Base-by-base conservation (phyloP, 2,888 invertebrate species). In the Herminia tarsipennalis region DNA sequence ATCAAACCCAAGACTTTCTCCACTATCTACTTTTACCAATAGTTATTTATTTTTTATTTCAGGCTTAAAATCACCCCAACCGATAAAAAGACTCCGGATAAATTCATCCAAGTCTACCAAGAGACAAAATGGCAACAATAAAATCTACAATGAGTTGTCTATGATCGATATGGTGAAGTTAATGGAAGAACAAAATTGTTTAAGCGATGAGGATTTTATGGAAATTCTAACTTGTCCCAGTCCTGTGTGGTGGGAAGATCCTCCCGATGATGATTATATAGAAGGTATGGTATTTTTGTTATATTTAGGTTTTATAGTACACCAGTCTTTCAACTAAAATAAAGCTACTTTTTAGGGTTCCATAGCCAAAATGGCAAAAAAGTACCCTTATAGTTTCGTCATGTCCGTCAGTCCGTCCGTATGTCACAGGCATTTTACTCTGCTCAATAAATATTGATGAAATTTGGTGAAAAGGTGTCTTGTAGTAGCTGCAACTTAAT, bases 211-310 rank as follows among this genome's bases (percentile, higher is more conserved):
- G 3, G 88, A 87, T 27, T 57, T 87, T 1, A 69, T 87, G 76
- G 88, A 88, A 61, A 88, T 91, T 10, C 58, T 89, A 22, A 89
- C 88, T 0, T 89, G 89, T 8, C 86, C 88, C 0, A 91, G 90
- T 27, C 90, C 90, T 0, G 90, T 91, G 0, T 91, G 90, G 90
- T 90, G 90, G 90, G 90, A 91, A 37, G 82, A 83, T 0, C 78
- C 81, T 0, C 80, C 79, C 0, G 62, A 76, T 22, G 61, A 60
- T 0, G 52, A 55, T 0, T 78, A 78, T 51, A 29, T 56, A 44
- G 82, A 83, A 77, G 86, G 88, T 86, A 69, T 33, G 27, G 36
- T 20, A 10, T 25, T 10, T 10, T 5, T 5, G 10, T 9, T n/a
- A n/a, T n/a, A n/a, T n/a, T n/a, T n/a, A n/a, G n/a, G n/a, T n/a